Percentiles rank a stretch among this genome's conserved stretches.
Conservation (phyloP, 30 jellyfish, hydroid and myxozoan species). For the Hydractinia symbiolongicarpus region DNA sequence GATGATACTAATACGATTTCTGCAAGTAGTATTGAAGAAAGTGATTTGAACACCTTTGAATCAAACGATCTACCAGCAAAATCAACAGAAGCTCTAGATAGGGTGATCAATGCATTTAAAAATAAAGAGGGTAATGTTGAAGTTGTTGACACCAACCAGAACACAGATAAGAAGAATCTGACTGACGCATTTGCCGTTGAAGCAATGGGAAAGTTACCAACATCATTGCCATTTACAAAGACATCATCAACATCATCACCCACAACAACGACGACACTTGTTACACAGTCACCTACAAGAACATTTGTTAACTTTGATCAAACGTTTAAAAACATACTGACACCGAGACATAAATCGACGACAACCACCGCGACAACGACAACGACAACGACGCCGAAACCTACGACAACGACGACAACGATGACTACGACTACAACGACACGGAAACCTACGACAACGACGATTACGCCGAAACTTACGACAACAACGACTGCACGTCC, state of each 20-base stretch:
- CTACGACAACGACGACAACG: constrained; percentile 8
- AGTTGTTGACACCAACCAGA: background rate
- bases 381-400: background rate
- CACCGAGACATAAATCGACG: background rate
- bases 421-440: background rate
- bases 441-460: too few relatives aligned
- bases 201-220: background rate
- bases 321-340: too few relatives aligned
- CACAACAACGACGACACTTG: background rate
- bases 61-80: too few relatives aligned
- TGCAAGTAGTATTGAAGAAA: too few relatives aligned
- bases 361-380: constrained; percentile 10
- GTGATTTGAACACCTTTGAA: too few relatives aligned
- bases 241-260: background rate
- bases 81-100: too few relatives aligned
- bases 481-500: background rate
- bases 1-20: too few relatives aligned
- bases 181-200: background rate
- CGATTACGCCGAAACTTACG: background rate
- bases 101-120: too few relatives aligned
- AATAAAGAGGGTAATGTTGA: background rate
- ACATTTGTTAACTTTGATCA: too few relatives aligned
- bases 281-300: background rate
- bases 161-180: background rate
- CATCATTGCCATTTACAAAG: background rate